Base-by-base conservation (phyloP, 2,888 invertebrate genomes). In the Melieria crassipennis region DNA sequence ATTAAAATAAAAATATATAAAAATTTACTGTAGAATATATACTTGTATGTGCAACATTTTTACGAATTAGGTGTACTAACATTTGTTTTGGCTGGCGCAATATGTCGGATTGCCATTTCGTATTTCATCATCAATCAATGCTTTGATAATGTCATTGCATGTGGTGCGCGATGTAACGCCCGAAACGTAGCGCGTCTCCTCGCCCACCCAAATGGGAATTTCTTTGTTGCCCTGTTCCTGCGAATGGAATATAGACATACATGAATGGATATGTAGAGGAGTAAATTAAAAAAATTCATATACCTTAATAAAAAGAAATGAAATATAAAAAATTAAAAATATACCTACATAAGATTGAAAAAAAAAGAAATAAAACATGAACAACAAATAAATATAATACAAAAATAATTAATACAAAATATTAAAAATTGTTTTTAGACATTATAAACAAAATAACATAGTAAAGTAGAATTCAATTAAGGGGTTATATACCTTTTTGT, bases 121-220 rank as follows among this genome's bases (percentile, higher is more conserved):
- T 69, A 84, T 76, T 77, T 86, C 86, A 78, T 86, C 86, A 80
- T 86, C 85, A 81, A 86, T 85, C 81, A 86, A 78, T 67, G 86
- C 86, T 75, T 83, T 83, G 78, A 86, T 84, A 81, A 86, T 83
- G 76, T 86, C 86, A 80, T 85, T 84, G 80, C 86, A 86, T 75
- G 85, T 86, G 67, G 86, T 86, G 70, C 80, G 82, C 64, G 80
- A 82, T 73, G 84, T 84, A 70, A 86, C 83, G 67, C 86, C 86
- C 73, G 85, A 85, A 68, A 86, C 81, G 77, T 82, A 86, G 75
- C 86, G 83, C 5, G 85, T 81, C 73, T 83, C 82, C 71, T 82
- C 80, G 57, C 79, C 80, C 61, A 86, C 75, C 85, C 85, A 86
- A 77, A 86, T 84, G 56, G 86, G 84, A 73, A 86, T 83, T 80